Evolutionary conservation across 2,888 invertebrate genomes (phyloP), one percentile per base, ranked within the genome.

Genomic region (Drosophila limbata): DNA sequence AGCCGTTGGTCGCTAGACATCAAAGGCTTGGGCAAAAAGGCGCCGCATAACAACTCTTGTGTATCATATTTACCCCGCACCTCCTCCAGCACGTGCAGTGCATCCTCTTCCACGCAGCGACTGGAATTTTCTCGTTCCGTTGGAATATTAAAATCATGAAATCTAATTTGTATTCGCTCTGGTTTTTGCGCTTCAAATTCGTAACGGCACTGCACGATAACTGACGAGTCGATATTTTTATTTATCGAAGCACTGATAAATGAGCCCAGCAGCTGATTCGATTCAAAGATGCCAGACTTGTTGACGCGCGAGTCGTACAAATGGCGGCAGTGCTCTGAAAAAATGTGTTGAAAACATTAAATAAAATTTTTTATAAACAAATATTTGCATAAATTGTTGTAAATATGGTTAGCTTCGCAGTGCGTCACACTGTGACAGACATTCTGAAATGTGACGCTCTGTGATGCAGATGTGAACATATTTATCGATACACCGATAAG

Each of bases 1-100:
- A 99, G 93, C 88, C 96, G 94, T 53, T 97, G 96, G 44, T 97
- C 97, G 91, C 96, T 97, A 66, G 98, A 98, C 98, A 99, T 98
- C 77, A 98, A 94, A 64, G 97, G 97, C 79, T 96, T 96, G 1
- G 98, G 98, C 57, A 96, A 92, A 48, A 86, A 90, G 75, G 95
- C 95, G 39, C 97, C 98, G 91, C 99, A 99, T 91, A 97, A 97
- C 28, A 96, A 95, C 88, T 97, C 97, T 62, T 98, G 95, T 90
- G 97, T 95, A 91, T 97, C 97, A 93, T 96, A 95, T 81, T 96
- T 94, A 1, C 96, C 97, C 55, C 96, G 96, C 63, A 96, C 96
- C 86, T 96, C 95, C 52, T 97, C 96, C 92, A 96, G 96, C 13
- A 97, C 72, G 61, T 91, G 91, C 2, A 93, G 67, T 1, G 91